Conservation (phyloP, 2,888 invertebrate genomes). For the Bedellia somnulentella region DNA sequence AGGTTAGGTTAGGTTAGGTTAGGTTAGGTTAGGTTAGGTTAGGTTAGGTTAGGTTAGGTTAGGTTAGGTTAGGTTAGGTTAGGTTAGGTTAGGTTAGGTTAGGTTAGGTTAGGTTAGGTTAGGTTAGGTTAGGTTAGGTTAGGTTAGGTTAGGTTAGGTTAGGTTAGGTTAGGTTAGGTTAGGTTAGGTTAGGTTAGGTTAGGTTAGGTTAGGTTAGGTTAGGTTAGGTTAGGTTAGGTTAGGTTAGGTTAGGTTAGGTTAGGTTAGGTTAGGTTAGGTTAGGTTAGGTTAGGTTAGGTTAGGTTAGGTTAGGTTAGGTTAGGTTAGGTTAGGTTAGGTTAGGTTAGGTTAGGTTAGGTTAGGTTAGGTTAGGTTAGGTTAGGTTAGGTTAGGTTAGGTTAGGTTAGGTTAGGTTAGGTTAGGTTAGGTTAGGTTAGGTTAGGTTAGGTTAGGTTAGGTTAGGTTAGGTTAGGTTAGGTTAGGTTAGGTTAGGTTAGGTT, state of each 20-base stretch:
- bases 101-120: slow-evolving; percentile 8
- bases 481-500: slow-evolving; percentile 7
- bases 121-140: slow-evolving; percentile 6
- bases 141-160: slow-evolving; percentile 8
- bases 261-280: slow-evolving; percentile 5
- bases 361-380: slow-evolving; percentile 3
- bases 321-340: slow-evolving; percentile 6
- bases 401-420: slow-evolving; percentile 4
- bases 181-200: slow-evolving; percentile 6
- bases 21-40: slow-evolving; percentile 7
- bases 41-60: slow-evolving; percentile 8
- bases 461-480: slow-evolving; percentile 5
- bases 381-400: slow-evolving; percentile 4
- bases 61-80: slow-evolving; percentile 8
- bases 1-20: slow-evolving; percentile 8
- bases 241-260: slow-evolving; percentile 5
- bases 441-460: slow-evolving; percentile 4
- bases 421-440: slow-evolving; percentile 4
- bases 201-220: slow-evolving; percentile 5
- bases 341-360: slow-evolving; percentile 7
- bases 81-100: slow-evolving; percentile 6
- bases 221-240: slow-evolving; percentile 5
- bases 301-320: slow-evolving; percentile 6
- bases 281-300: slow-evolving; percentile 5
- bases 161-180: slow-evolving; percentile 8